Percentiles rank a stretch among this genome's conserved stretches.
Evolutionary conservation across 2,797 vertebrate genomes (phyloP).

Genomic region (Brachymystax lenok): DNA sequence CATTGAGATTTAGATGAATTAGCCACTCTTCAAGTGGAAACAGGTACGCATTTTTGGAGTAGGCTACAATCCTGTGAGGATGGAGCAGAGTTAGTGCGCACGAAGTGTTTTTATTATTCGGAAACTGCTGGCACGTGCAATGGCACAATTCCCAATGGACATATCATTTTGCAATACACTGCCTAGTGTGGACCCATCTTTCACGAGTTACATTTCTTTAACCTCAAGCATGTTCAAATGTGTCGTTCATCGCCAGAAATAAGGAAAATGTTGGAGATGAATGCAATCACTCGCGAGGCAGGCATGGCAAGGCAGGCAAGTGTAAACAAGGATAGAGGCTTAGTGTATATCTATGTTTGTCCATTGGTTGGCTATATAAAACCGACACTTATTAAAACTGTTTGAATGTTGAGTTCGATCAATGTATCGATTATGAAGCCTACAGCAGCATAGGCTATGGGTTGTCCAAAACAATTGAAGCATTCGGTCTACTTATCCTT

Average conservation of each 20-base stretch:
- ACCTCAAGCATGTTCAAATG: not conserved
- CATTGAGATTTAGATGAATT: not conserved
- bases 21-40: not conserved
- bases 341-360: not conserved
- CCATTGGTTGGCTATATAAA: not conserved
- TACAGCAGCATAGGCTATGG: not conserved
- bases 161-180: constrained; percentile 18
- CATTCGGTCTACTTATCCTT: not conserved
- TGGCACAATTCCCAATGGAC: not conserved
- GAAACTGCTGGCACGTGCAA: constrained; percentile 53
- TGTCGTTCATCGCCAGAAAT: not conserved
- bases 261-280: not conserved
- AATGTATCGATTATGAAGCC: not conserved
- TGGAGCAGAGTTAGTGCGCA: constrained; percentile 22
- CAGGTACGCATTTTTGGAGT: not conserved
- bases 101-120: constrained; percentile 47
- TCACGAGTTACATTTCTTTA: not conserved
- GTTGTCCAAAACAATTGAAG: not conserved
- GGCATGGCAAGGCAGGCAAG: not conserved
- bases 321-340: not conserved
- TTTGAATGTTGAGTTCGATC: not conserved
- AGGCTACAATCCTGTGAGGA: not conserved
- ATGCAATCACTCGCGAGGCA: not conserved
- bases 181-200: not conserved
- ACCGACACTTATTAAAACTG: not conserved